These are phyloP conservation scores for Chaetops frenatus DNA, from an alignment of 2,113 vertebrate species.

Conservation along the genomic window DNA sequence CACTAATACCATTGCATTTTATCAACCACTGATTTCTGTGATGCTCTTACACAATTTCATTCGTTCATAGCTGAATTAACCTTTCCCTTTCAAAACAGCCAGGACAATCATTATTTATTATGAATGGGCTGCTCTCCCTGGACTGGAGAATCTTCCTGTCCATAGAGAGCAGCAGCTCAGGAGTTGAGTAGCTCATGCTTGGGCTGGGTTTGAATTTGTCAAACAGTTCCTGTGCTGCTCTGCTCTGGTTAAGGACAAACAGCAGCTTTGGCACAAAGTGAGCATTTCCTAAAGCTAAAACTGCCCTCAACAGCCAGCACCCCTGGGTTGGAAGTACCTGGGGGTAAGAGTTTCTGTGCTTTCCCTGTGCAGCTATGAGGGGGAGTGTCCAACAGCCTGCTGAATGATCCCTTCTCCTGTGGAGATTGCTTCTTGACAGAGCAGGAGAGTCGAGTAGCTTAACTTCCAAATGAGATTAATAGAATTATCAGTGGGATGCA, in stretches of 20 bases:
- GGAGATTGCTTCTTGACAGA: conserved; percentile 6
- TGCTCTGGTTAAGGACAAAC: neutral
- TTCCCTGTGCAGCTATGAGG: neutral
- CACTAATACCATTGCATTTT: accelerated
- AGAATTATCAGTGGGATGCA: neutral
- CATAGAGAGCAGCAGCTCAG: neutral
- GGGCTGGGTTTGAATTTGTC: too few species aligned
- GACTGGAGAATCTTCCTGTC: neutral
- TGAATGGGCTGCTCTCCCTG: neutral
- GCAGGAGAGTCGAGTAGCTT: neutral
- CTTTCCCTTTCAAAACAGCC: neutral
- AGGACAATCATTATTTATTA: neutral
- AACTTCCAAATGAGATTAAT: neutral
- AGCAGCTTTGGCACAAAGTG: neutral
- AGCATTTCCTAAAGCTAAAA: neutral
- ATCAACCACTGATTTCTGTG: neutral
- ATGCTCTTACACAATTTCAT: neutral
- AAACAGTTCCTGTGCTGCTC: neutral
- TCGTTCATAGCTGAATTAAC: neutral
- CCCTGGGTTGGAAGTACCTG: neutral
- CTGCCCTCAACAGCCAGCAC: neutral
- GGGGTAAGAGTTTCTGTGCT: neutral
- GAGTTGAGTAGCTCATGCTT: too few species aligned
- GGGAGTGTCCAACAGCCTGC: neutral
- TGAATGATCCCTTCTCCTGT: neutral